Conservation (phyloP, 1,140 invertebrate species). For the Psix sp. region DNA sequence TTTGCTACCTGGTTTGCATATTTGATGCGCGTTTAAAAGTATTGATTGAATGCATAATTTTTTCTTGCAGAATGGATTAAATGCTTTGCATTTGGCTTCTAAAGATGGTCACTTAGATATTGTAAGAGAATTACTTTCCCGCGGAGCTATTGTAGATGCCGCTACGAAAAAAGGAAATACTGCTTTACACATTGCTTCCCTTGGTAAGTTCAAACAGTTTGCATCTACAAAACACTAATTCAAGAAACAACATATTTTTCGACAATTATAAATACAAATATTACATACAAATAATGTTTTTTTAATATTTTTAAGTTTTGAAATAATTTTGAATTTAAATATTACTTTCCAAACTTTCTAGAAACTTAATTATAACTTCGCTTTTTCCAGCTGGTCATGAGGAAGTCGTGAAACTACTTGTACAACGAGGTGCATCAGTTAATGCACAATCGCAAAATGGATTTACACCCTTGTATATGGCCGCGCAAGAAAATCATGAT, state of each 20-base stretch:
- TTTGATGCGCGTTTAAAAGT: too few relatives aligned
- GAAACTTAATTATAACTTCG: neutral
- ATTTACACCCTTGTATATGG: conserved; percentile 99
- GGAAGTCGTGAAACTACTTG: conserved; percentile 93
- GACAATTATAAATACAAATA: too few relatives aligned
- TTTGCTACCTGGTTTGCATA: too few relatives aligned
- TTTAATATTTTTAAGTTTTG: too few relatives aligned
- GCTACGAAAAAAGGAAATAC: conserved; percentile 99
- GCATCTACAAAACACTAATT: too few relatives aligned
- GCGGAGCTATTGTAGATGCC: conserved; percentile 95
- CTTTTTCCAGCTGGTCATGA: conserved; percentile 89
- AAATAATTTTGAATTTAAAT: too few relatives aligned
- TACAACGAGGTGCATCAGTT: conserved; percentile 93
- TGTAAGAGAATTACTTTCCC: conserved; percentile 91
- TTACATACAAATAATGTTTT: too few relatives aligned
- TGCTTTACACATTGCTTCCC: conserved; percentile 98
- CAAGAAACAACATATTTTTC: too few relatives aligned
- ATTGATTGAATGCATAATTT: conserved; percentile 3
- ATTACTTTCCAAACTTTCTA: neutral
- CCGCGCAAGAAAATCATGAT: conserved; percentile 98
- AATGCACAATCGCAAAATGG: conserved; percentile 98
- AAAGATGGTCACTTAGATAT: conserved; percentile 98
- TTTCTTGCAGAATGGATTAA: conserved; percentile 91
- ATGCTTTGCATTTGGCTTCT: conserved; percentile 97
- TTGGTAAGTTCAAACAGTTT: too few relatives aligned